phyloP scores from a whole-genome alignment of 1,140 invertebrate genomes.

The Phymastichus coffea region DNA sequence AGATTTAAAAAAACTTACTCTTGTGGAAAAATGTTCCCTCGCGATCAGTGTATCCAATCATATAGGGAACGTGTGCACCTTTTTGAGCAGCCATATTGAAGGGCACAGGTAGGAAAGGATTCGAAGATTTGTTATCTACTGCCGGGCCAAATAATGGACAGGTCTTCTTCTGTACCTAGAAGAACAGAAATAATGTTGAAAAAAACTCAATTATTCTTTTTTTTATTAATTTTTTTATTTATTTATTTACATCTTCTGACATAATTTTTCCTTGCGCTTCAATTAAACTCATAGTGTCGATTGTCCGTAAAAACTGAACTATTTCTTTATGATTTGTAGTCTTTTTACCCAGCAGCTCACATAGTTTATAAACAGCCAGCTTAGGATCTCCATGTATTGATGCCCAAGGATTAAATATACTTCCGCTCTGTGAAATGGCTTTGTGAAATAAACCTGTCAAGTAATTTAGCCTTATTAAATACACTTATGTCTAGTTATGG shows the following conservation, averaged over 20 bases:
- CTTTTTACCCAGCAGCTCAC: constrained; percentile 38
- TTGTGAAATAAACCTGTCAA: constrained; percentile 66
- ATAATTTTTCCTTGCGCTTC: constrained; percentile 30
- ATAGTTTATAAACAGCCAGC: constrained; percentile 46
- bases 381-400: constrained; percentile 51
- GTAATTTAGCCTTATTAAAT: background rate
- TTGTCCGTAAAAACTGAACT: constrained; percentile 40
- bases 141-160: background rate
- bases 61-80: constrained; percentile 10
- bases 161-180: background rate
- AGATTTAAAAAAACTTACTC: background rate
- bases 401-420: constrained; percentile 72
- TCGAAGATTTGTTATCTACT: background rate
- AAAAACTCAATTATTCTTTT: background rate
- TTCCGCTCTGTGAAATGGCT: constrained; percentile 74
- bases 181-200: background rate
- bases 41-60: constrained; percentile 12
- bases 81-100: background rate
- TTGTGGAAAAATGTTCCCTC: constrained; percentile 1
- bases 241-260: constrained; percentile 3
- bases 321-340: constrained; percentile 32
- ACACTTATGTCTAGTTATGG: background rate
- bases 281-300: constrained; percentile 26
- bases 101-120: constrained; percentile 1
- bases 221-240: background rate